Percentiles rank a stretch among this genome's conserved stretches.
phyloP scores from a whole-genome alignment of 2,797 vertebrate species.

The Mico argentatus region DNA sequence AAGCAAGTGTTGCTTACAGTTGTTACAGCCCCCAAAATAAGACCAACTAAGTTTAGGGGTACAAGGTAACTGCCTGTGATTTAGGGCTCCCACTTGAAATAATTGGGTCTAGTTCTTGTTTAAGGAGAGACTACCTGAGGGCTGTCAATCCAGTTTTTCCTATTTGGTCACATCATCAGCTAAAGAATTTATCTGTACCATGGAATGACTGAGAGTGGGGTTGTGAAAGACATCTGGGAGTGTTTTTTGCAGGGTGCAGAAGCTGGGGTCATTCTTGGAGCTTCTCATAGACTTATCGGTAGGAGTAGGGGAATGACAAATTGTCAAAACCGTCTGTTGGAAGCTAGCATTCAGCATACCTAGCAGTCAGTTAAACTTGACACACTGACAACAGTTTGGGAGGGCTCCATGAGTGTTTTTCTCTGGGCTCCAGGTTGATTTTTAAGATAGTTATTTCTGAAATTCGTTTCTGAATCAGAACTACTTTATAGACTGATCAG shows the following conservation, averaged over 20 bases:
- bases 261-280: not conserved
- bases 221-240: not conserved
- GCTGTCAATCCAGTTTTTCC: not conserved
- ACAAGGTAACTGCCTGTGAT: not conserved
- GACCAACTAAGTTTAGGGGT: not conserved
- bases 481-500: not conserved
- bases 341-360: not conserved
- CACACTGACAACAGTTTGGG: not conserved
- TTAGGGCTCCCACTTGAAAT: not conserved
- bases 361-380: not conserved
- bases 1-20: not conserved
- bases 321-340: not conserved
- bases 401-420: not conserved
- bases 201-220: not conserved
- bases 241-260: not conserved
- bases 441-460: constrained; percentile 26
- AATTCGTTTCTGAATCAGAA: not conserved
- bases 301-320: not conserved
- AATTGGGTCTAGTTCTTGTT: not conserved
- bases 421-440: not conserved
- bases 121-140: not conserved
- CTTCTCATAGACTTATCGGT: not conserved
- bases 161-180: not conserved
- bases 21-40: not conserved
- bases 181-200: not conserved